Conservation (phyloP, 2,113 vertebrate genomes). For the Tachysurus fulvidraco region DNA sequence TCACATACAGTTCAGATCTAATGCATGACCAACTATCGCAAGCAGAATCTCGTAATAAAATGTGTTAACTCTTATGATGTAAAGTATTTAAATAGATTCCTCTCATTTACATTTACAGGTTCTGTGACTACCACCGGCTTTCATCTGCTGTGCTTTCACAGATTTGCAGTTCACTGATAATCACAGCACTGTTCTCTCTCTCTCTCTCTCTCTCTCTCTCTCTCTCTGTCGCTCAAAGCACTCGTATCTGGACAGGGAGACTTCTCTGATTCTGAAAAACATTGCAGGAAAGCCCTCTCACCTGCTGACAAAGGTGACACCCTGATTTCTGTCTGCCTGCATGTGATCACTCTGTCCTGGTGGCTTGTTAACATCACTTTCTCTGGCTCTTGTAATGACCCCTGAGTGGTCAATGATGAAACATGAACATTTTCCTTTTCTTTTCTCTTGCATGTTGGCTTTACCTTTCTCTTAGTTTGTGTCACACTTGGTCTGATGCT, state of each 20-base stretch:
- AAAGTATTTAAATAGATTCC: background rate
- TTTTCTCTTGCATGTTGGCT: conserved; percentile 23
- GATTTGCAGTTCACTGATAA: conserved; percentile 45
- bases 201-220: conserved; percentile 73
- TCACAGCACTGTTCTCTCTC: conserved; percentile 27
- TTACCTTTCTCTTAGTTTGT: background rate
- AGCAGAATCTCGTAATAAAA: background rate
- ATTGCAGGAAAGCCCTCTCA: conserved; percentile 99
- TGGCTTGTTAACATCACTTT: conserved; percentile 46
- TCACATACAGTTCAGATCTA: background rate
- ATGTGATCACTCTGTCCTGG: conserved; percentile 33
- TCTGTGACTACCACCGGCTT: conserved; percentile 34
- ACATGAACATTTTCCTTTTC: background rate
- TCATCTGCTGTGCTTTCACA: conserved; percentile 51
- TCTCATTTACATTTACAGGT: background rate
- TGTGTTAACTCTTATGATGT: background rate
- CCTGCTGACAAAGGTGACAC: conserved; percentile 99
- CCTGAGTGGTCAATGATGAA: background rate
- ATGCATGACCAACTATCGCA: background rate
- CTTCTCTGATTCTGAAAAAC: conserved; percentile 99
- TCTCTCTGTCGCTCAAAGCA: conserved; percentile 86
- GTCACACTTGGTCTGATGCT: background rate
- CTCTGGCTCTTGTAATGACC: background rate
- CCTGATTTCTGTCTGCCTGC: conserved; percentile 50
- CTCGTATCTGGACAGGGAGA: conserved; percentile 99